Evolutionary conservation across 2,888 invertebrate genomes (phyloP), one percentile per base, ranked within the genome.

Genomic region (Colletes collaris): DNA sequence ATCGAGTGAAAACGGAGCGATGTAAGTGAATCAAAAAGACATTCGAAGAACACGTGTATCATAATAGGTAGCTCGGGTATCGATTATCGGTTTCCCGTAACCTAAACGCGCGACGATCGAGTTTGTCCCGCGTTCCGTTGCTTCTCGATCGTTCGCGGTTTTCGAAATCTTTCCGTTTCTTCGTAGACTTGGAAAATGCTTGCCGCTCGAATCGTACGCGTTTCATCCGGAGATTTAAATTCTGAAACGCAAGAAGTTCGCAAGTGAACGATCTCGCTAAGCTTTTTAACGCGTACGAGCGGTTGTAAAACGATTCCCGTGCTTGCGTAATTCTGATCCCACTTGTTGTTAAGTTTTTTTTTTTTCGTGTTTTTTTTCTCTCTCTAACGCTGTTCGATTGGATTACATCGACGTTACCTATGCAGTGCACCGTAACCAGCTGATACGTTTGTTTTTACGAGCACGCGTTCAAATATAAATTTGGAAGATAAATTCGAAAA

Each of bases 241-340:
- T 10, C 13, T 27, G 40, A 50, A 59, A 59, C 6, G 40, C 37
- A n/a, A 19, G 8, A 16, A 37, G 5, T 68, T 52, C 8, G n/a
- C 19, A 10, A 16, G 19, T 6, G 44, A 37, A 27, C 44, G 6
- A 64, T 52, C 11, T 35, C n/a, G 35, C 11, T 49, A 59, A 46
- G 16, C 3, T 52, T 40, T 60, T 65, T 16, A 63, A 63, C 46
- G 58, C 37, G 37, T 37, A 63, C 55, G 53, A 52, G 63, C 63
- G 19, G 55, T 53, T 16, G 77, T 78, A 78, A 74, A 64, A 53
- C 35, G 69, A 78, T 56, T 60, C 75, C 59, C 10, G 2, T 10
- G 27, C 60, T 78, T 78, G 60, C 74, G 44, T 55, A 78, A 78
- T 65, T 46, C 49, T 40, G 68, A 69, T 75, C 60, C 55, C 49